phyloP scores from a whole-genome alignment of 1,140 invertebrate species.

The Drosophila jambulina region DNA sequence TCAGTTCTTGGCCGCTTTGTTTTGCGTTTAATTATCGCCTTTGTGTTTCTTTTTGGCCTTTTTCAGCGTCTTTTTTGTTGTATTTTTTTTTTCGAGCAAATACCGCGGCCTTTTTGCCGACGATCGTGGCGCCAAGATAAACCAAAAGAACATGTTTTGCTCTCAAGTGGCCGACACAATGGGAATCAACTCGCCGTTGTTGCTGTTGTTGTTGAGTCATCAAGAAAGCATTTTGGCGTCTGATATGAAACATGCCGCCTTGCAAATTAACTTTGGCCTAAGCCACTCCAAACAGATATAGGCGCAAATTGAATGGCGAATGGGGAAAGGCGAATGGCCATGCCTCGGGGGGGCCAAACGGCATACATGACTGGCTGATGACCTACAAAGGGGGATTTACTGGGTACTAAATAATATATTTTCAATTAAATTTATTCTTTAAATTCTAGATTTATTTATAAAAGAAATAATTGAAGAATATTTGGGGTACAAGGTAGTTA shows the following conservation, averaged over 20 bases:
- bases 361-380: slow-evolving; percentile 41
- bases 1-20: slow-evolving; percentile 74
- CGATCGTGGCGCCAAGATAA: slow-evolving; percentile 83
- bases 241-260: slow-evolving; percentile 80
- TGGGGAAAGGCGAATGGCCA: slow-evolving; percentile 39
- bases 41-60: slow-evolving; percentile 55
- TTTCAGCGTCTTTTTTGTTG: slow-evolving; percentile 15
- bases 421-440: background rate
- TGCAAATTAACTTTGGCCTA: slow-evolving; percentile 82
- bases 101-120: slow-evolving; percentile 68
- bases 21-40: slow-evolving; percentile 82
- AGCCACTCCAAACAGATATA: slow-evolving; percentile 66
- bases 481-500: too few relatives aligned
- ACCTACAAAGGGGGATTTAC: slow-evolving; percentile 32
- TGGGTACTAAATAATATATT: background rate
- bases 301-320: slow-evolving; percentile 47
- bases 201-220: slow-evolving; percentile 78
- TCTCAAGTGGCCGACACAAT: slow-evolving; percentile 74
- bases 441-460: background rate
- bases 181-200: slow-evolving; percentile 34
- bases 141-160: slow-evolving; percentile 81
- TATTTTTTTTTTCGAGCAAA: slow-evolving; percentile 62
- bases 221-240: slow-evolving; percentile 74
- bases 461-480: background rate
- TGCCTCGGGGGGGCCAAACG: background rate